Evolutionary conservation across 2,888 invertebrate species (phyloP).

Genomic region (Melieria crassipennis): DNA sequence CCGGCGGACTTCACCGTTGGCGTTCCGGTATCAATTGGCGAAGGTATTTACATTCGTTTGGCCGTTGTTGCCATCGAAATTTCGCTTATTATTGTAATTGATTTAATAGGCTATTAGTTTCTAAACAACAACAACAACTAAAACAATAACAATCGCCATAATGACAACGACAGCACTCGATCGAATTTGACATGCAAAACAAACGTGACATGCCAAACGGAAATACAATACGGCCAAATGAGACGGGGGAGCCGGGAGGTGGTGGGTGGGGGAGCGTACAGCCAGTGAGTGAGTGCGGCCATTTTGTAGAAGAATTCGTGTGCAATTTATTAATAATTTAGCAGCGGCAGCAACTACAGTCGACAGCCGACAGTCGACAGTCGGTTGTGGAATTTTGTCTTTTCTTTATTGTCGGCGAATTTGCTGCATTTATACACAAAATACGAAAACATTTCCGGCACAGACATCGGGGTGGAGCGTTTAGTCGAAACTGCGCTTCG

Average conservation of each 20-base stretch:
- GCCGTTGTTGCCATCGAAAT: constrained; percentile 7
- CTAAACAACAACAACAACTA: not conserved
- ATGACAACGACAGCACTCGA: not conserved
- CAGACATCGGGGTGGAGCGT: constrained; percentile 31
- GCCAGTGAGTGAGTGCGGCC: constrained; percentile 11
- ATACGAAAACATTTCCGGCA: constrained; percentile 34
- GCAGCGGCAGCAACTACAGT: not conserved
- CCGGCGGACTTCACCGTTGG: too few species aligned
- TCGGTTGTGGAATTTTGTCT: too few species aligned
- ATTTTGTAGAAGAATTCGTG: constrained; percentile 17
- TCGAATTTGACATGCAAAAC: constrained; percentile 38
- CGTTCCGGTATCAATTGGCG: constrained; percentile 21
- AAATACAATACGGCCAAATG: constrained; percentile 27
- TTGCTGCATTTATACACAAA: too few species aligned
- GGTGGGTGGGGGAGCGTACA: too few species aligned
- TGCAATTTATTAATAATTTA: constrained; percentile 29
- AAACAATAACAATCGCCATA: not conserved
- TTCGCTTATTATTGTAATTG: constrained; percentile 31
- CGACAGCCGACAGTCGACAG: too few species aligned
- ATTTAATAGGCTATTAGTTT: constrained; percentile 33
- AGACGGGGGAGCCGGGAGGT: constrained; percentile 24
- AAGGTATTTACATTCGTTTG: constrained; percentile 6
- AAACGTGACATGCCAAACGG: constrained; percentile 32
- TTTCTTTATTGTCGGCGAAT: too few species aligned
- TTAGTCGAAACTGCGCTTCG: constrained; percentile 16